A percentile compares a stretch with the other conserved stretches of the same genome.
Conservation (phyloP, 2,888 invertebrate species). For the Gastrophysa polygoni region DNA sequence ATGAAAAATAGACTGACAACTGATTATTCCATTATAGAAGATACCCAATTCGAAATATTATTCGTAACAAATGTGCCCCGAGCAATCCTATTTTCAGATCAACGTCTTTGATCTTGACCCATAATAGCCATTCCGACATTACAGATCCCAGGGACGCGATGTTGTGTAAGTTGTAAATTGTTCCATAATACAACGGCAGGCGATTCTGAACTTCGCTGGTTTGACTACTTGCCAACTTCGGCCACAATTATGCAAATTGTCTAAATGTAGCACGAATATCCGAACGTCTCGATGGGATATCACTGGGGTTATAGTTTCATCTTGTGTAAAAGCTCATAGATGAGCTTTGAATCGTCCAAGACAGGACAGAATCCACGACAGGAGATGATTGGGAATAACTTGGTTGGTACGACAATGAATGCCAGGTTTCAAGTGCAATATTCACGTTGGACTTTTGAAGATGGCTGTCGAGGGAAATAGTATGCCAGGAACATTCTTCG, state of each 20-base stretch:
- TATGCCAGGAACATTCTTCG: no score
- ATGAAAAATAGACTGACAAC: no score
- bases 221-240: slow-evolving; percentile 22
- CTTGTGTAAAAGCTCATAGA: background rate
- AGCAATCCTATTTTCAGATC: no score
- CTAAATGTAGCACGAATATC: slow-evolving; percentile 31
- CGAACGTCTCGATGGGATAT: slow-evolving; percentile 3
- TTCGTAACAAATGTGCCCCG: no score
- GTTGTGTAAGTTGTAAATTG: background rate
- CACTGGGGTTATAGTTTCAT: background rate
- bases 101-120: background rate
- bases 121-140: background rate
- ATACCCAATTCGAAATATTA: no score
- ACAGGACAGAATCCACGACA: background rate
- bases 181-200: background rate
- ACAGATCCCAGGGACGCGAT: background rate
- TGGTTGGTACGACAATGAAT: no score
- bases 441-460: no score
- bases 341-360: background rate
- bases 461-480: no score
- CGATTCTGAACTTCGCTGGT: background rate
- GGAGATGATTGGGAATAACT: no score
- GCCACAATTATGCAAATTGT: slow-evolving; percentile 31
- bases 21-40: no score
- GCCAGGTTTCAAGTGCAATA: no score